Base-by-base conservation (phyloP, 35 echinoderm and acorn worm species). In the Heliocidaris erythrogramma region DNA sequence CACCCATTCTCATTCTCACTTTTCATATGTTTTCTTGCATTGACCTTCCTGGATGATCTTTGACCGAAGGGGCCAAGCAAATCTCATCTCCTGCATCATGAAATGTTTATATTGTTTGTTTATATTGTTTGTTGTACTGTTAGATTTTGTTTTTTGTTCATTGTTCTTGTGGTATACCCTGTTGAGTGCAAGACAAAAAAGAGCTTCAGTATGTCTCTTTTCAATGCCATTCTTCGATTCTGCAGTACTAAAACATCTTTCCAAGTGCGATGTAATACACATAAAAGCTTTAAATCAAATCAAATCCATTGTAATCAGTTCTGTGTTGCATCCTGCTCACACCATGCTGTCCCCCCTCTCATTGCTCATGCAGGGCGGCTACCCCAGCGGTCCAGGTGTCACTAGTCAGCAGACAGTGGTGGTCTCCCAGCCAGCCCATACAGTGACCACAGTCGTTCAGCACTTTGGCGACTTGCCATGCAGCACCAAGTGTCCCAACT, bases 401-500 rank as follows among this genome's bases (percentile, higher is more conserved):
- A 78, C 95, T 27, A 59, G 85, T 31, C 42, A n/a, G 48, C 69
- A 95, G 9, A 96, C 97, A 8, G 97, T 98, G 17, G 52, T 94
- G 10, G 86, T 96, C 48, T 30, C 59, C 9, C 96, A 92, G 87
- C 95, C 97, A 10, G 53, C 59, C n/a, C 65, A 71, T 30, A 61
- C 49, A 12, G 87, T 94, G 47, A 95, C 94, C 48, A 89, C 88
- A 3, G 93, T 96, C 31, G 92, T 94, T 16, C 95, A 96, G 95
- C 32, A 86, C 47, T 98, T 93, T 89, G 94, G 97, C 32, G 97
- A 98, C 48, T n/a, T 94, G 27, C 97, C 97, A 1, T 94, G 92
- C 11, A 93, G 92, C 31, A 95, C 94, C 84, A 93, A 95, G 49
- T 98, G 97, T 92, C 96, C 97, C 30, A 98, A 97, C 91, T 98